phyloP scores from a whole-genome alignment of 1,140 invertebrate genomes.

The Gryllus bimaculatus region DNA sequence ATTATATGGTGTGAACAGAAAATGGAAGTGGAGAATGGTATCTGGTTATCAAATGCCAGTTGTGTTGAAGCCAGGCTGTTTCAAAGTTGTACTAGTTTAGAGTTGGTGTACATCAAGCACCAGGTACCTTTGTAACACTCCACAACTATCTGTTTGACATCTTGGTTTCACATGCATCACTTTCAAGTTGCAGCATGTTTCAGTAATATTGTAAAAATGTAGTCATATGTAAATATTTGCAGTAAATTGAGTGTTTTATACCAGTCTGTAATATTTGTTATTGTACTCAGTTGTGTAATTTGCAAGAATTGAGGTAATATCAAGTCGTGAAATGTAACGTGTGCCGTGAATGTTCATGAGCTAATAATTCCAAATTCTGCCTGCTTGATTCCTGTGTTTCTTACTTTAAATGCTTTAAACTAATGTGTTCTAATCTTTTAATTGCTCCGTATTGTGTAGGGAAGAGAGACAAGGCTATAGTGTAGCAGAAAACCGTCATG shows the following conservation, averaged over 20 bases:
- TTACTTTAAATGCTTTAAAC: not conserved
- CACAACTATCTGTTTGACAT: not conserved
- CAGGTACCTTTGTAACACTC: not conserved
- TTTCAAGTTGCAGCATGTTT: not conserved
- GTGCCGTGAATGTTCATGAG: not conserved
- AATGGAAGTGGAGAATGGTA: not conserved
- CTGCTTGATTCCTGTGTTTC: not conserved
- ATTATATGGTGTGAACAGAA: not conserved
- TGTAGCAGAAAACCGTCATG: not conserved
- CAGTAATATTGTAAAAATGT: slow-evolving; percentile 6
- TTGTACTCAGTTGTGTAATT: not conserved
- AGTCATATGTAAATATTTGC: not conserved
- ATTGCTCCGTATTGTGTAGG: not conserved
- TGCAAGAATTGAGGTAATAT: not conserved
- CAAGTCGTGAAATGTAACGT: not conserved
- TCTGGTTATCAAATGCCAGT: not conserved
- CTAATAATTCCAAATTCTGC: not conserved
- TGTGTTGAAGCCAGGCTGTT: not conserved
- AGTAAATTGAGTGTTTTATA: not conserved
- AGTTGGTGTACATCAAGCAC: not conserved
- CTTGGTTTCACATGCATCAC: not conserved
- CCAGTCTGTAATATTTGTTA: not conserved
- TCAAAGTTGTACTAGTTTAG: not conserved
- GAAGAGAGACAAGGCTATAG: slow-evolving; percentile 1
- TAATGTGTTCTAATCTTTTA: not conserved